These are phyloP conservation scores for Pygmarrhopalites habei DNA, from an alignment of 1,140 invertebrate genomes.

Conservation along the genomic window DNA sequence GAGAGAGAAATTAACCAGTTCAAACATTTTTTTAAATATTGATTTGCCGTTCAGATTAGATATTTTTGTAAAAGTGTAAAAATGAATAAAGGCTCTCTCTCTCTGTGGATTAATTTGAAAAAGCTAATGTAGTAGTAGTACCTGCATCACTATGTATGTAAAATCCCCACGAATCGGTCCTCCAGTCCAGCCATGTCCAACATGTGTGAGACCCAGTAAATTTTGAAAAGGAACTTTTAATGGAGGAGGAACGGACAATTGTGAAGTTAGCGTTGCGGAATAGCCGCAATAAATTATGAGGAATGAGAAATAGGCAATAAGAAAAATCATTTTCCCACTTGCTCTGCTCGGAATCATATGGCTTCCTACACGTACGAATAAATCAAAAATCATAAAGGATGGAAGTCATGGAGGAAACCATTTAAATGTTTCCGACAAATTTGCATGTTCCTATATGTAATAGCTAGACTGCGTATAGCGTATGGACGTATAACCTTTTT, in stretches of 20 bases:
- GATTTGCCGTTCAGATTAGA: neutral
- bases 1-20: no score
- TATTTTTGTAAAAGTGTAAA: no score
- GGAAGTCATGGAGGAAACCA: no score
- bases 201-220: slow-evolving; percentile 1
- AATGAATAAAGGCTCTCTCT: neutral
- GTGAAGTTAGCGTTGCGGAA: slow-evolving; percentile 16
- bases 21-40: no score
- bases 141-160: slow-evolving; percentile 21
- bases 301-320: slow-evolving; percentile 7
- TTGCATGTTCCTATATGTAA: no score
- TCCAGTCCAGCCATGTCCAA: slow-evolving; percentile 1
- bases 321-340: slow-evolving; percentile 11
- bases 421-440: no score
- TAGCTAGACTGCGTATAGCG: no score
- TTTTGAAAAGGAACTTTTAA: slow-evolving; percentile 17
- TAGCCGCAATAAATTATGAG: slow-evolving; percentile 17
- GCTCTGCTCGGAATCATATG: neutral
- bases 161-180: slow-evolving; percentile 20
- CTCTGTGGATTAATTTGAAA: neutral
- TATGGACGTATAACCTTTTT: no score
- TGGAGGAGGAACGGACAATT: slow-evolving; percentile 14
- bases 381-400: no score
- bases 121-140: no score
- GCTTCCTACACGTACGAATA: slow-evolving; percentile 14